A percentile compares a stretch with the other conserved stretches of the same genome.
Conservation (phyloP, 2,888 invertebrate species). For the Ophioninae sp. region DNA sequence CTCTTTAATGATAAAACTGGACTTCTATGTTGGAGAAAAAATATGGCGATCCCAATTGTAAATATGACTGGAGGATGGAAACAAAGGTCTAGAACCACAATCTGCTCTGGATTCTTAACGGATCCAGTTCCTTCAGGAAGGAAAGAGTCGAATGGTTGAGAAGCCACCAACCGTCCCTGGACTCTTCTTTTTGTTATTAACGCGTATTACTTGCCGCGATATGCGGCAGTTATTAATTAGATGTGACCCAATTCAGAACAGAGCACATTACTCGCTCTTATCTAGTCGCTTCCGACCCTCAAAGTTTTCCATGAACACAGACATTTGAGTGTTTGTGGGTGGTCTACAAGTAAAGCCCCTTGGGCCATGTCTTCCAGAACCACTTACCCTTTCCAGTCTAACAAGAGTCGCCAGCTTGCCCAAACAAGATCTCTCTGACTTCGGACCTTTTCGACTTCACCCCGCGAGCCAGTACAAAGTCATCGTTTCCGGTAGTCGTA, state of each 20-base stretch:
- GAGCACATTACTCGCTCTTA: constrained; percentile 68
- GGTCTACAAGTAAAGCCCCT: constrained; percentile 31
- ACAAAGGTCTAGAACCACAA: neutral
- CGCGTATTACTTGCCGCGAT: constrained; percentile 68
- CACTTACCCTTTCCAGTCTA: constrained; percentile 61
- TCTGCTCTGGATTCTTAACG: neutral
- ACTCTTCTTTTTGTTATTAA: constrained; percentile 67
- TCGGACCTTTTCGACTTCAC: constrained; percentile 29
- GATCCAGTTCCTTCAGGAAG: neutral
- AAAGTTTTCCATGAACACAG: constrained; percentile 16
- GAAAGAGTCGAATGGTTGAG: neutral
- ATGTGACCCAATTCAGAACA: constrained; percentile 66
- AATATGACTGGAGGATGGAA: neutral
- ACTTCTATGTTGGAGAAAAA: too few species aligned
- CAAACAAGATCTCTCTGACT: constrained; percentile 53
- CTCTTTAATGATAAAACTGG: too few species aligned
- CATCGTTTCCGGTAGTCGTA: neutral
- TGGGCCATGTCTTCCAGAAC: constrained; percentile 60
- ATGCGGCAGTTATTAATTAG: constrained; percentile 74
- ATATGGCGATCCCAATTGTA: neutral
- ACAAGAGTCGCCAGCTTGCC: constrained; percentile 28
- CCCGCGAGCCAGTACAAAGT: neutral
- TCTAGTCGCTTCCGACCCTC: constrained; percentile 41
- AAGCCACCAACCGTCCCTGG: constrained; percentile 21
- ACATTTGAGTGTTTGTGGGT: neutral